These are phyloP conservation scores for Troilus luridus DNA, from an alignment of 2,888 invertebrate species.

Conservation along the genomic window DNA sequence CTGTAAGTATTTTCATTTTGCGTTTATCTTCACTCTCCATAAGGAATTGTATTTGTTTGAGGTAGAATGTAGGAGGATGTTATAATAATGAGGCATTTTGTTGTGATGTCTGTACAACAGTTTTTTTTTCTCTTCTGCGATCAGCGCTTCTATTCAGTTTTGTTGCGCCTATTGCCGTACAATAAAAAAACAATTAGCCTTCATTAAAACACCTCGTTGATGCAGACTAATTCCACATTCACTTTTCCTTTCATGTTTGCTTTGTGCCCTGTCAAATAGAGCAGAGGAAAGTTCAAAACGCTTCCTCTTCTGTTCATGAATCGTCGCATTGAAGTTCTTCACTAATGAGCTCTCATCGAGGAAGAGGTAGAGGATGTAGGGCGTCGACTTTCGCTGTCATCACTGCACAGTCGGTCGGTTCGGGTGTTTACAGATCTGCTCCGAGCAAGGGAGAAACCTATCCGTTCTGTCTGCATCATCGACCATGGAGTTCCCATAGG, in stretches of 20 bases:
- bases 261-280: background rate
- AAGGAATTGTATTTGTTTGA: too few relatives aligned
- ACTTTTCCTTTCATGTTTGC: background rate
- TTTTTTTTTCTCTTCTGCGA: too few relatives aligned
- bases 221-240: background rate
- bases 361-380: background rate
- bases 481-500: background rate
- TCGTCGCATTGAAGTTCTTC: background rate
- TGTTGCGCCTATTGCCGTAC: too few relatives aligned
- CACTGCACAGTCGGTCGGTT: background rate
- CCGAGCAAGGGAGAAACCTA: background rate
- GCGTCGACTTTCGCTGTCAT: conserved; percentile 5
- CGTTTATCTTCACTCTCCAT: too few relatives aligned
- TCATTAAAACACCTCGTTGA: background rate
- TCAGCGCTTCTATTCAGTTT: too few relatives aligned
- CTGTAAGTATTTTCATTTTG: too few relatives aligned
- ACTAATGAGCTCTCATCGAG: background rate
- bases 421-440: conserved; percentile 3
- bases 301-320: background rate
- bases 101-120: too few relatives aligned
- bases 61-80: too few relatives aligned
- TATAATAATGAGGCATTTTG: too few relatives aligned
- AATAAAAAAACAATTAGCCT: too few relatives aligned
- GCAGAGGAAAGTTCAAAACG: background rate
- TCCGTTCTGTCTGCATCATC: background rate